These are phyloP conservation scores for Sipha maydis DNA, from an alignment of 2,888 invertebrate genomes.

Conservation along the genomic window DNA sequence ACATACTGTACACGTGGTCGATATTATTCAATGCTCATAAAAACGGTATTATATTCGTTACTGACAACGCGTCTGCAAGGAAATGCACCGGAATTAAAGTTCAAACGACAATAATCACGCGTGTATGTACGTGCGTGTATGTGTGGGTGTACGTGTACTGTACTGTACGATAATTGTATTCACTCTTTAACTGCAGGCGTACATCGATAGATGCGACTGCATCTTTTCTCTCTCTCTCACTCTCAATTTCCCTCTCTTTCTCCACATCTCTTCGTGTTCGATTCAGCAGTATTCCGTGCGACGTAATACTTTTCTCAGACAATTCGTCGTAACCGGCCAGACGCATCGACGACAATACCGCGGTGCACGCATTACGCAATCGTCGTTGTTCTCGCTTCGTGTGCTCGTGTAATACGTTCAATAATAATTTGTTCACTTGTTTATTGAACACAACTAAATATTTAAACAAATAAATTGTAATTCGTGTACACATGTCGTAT, in stretches of 20 bases:
- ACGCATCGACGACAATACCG: not conserved
- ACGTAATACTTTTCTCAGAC: not conserved
- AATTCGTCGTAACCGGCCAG: not conserved
- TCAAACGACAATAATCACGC: not conserved
- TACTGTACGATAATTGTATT: constrained; percentile 44
- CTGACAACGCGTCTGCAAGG: not conserved
- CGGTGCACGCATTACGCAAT: not conserved
- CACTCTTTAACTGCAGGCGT: constrained; percentile 3
- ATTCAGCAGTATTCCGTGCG: not conserved
- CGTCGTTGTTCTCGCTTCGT: not conserved
- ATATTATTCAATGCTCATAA: not conserved
- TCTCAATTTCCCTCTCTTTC: not conserved
- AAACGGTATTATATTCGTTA: not conserved
- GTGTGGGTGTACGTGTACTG: not conserved
- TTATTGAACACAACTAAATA: not conserved
- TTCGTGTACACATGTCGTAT: not conserved
- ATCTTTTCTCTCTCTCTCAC: not conserved
- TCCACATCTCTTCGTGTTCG: not conserved
- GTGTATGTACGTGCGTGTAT: not conserved
- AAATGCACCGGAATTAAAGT: not conserved
- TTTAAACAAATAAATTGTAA: not conserved
- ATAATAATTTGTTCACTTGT: too few relatives aligned
- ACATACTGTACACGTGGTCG: too few relatives aligned
- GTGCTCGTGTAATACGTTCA: too few relatives aligned
- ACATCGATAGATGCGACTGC: not conserved